Evolutionary conservation across 1,140 invertebrate genomes (phyloP), one percentile per base, ranked within the genome.

Genomic region (Hesperophylax magnus): DNA sequence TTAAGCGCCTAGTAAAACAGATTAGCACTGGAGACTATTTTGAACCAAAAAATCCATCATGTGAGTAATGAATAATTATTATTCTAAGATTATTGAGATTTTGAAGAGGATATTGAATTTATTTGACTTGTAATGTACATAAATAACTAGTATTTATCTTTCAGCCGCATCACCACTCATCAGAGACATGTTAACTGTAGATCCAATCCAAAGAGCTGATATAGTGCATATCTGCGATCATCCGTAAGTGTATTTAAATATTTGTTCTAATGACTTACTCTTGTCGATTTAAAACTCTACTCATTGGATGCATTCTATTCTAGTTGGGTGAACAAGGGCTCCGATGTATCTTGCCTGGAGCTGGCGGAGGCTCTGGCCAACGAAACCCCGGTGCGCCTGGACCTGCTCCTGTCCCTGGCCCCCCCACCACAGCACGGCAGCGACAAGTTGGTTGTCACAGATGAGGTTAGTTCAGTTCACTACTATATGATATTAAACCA

Each of bases 1-100:
- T 99, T 87, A 98, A 98, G 87, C 93, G 96, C 85, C 93, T 99
- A 84, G 97, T 99, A 69, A 96, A 96, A 89, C 98, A 99, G 90
- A 99, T 99, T 85, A 98, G 97, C 78, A 94, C 96, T 86, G 98
- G 98, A 4, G 97, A 98, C 88, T 99, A 99, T 89, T 99, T 97
- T 86, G 98, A 99, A 89, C 98, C 98, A 15, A 96, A 97, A 84
- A 96, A 94, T 85, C 96, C 96, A 52, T 98, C 98, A 83, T 94
- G 96, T 97, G 89, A 90, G 94, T 92, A 80, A 78, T n/a, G 11
- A 31, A 47, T 61, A 61, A 47, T 34, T 34, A 34, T 47, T 14
- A 39, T 39, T 61, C 5, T 56, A n/a, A 56, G 15, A n/a, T n/a
- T 20, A 56, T 7, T 58, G 56, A 18, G 20, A 58, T 22, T 1